Evolutionary conservation across 2,888 invertebrate species (phyloP).

Genomic region (Diplazon laetatorius): DNA sequence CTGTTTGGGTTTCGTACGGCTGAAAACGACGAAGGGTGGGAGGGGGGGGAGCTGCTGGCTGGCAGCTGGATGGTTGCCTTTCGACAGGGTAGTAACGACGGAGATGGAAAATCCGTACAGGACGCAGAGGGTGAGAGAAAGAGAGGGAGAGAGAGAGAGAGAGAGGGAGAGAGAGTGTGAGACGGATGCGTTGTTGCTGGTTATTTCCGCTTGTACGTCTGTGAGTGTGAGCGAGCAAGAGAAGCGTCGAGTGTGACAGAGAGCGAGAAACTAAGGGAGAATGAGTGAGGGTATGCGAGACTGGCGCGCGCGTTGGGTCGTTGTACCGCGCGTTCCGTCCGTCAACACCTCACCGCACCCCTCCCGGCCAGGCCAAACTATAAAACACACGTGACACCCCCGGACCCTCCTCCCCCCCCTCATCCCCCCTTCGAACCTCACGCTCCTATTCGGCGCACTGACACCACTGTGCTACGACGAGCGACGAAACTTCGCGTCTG

Average conservation of each 20-base stretch:
- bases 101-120: conserved; percentile 30
- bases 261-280: conserved; percentile 58
- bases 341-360: conserved; percentile 80
- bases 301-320: conserved; percentile 75
- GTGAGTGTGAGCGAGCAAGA: neutral
- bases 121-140: conserved; percentile 10
- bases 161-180: conserved; percentile 23
- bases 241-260: conserved; percentile 33
- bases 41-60: conserved; percentile 69
- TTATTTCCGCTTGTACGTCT: conserved; percentile 6
- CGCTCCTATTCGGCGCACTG: conserved; percentile 68
- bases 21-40: too few relatives aligned
- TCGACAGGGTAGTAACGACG: conserved; percentile 67
- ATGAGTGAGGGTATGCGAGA: conserved; percentile 62
- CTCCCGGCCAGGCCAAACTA: conserved; percentile 78
- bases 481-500: conserved; percentile 29
- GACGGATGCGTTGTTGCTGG: conserved; percentile 41
- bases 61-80: conserved; percentile 75
- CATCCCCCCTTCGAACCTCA: conserved; percentile 31
- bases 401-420: conserved; percentile 67
- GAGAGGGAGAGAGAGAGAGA: conserved; percentile 33
- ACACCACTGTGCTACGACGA: conserved; percentile 67
- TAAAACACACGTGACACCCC: conserved; percentile 80
- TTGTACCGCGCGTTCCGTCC: conserved; percentile 79
- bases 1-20: conserved; percentile 76